Evolutionary conservation across 37 sponge, comb jelly and placozoan species (phyloP).

Genomic region (Oopsacas minuta): DNA sequence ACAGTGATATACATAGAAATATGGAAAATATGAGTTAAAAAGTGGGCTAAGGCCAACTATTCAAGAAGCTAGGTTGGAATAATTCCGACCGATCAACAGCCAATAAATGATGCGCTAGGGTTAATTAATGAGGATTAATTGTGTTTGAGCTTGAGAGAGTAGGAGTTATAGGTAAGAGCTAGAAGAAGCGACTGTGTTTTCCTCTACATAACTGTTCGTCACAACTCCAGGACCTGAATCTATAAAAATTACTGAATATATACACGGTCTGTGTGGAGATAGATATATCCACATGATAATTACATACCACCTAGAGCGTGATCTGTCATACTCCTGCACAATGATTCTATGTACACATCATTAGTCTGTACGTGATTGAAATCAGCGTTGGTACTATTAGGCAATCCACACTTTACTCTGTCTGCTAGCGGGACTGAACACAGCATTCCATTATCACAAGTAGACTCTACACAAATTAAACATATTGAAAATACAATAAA

Average conservation of each 20-base stretch:
- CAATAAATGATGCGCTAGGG: constrained; percentile 14
- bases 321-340: constrained; percentile 4
- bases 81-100: constrained; percentile 19
- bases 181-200: not conserved
- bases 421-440: not conserved
- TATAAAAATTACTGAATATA: not conserved
- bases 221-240: not conserved
- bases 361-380: constrained; percentile 5
- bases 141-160: not conserved
- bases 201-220: not conserved
- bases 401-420: not conserved
- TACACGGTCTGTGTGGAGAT: not conserved
- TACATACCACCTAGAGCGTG: constrained; percentile 5
- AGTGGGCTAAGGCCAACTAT: constrained; percentile 10
- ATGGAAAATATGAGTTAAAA: constrained; percentile 20
- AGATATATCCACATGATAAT: no score
- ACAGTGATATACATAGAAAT: constrained; percentile 20
- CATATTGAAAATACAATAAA: not conserved
- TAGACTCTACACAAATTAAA: not conserved
- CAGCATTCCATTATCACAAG: not conserved
- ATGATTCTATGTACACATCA: constrained; percentile 7
- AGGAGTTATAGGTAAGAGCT: not conserved
- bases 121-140: not conserved
- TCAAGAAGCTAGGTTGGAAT: not conserved
- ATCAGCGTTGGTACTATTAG: not conserved